phyloP scores from a whole-genome alignment of 2,113 vertebrate genomes.

The Geothlypis trichas region DNA sequence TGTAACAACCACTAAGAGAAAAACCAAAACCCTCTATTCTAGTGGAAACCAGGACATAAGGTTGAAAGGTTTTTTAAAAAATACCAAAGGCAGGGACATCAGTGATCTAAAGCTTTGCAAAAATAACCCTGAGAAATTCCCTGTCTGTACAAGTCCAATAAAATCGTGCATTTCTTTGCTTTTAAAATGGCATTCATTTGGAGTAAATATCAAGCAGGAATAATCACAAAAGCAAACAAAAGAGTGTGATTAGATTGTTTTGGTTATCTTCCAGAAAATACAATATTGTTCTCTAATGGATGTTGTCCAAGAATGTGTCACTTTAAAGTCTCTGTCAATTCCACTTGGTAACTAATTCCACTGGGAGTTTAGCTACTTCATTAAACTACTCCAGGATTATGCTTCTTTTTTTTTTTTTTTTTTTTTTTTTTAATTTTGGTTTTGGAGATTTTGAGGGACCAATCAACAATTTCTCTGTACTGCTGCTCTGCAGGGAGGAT shows the following conservation, averaged over 20 bases:
- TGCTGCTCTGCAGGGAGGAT: neutral
- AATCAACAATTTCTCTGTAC: neutral
- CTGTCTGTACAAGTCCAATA: neutral
- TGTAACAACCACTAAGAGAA: neutral
- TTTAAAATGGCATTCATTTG: neutral
- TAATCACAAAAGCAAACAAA: neutral
- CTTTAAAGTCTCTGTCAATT: neutral
- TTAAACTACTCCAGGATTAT: neutral
- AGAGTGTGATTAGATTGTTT: neutral
- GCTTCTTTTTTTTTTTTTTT: neutral
- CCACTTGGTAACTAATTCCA: neutral
- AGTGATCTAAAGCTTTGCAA: neutral
- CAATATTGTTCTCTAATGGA: neutral
- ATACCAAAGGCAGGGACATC: neutral
- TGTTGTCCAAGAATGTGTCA: neutral
- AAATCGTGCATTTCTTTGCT: neutral
- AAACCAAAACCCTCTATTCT: neutral
- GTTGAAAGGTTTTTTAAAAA: neutral
- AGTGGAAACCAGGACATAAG: neutral
- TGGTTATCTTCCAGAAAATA: neutral
- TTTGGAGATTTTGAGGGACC: neutral
- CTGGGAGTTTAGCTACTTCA: neutral
- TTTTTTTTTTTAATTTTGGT: neutral
- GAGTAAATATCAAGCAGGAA: neutral
- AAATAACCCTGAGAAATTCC: neutral